These are phyloP conservation scores for Incurvaria masculella DNA, from an alignment of 2,888 invertebrate species.

Conservation along the genomic window DNA sequence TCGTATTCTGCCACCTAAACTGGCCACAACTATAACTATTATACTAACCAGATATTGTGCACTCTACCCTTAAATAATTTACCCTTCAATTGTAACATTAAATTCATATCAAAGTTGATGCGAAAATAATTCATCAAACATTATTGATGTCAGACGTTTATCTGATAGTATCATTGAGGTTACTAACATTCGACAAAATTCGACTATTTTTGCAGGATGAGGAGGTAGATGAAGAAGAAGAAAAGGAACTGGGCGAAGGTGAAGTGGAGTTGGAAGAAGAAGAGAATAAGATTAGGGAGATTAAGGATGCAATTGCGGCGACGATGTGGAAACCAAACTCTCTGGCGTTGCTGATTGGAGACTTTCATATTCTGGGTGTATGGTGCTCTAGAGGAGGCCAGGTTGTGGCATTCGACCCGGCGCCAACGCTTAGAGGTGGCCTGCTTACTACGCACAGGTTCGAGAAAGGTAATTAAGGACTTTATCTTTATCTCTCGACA, in stretches of 20 bases:
- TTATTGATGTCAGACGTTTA: no score
- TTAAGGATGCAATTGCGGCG: constrained; percentile 37
- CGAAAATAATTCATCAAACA: no score
- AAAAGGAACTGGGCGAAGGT: constrained; percentile 24
- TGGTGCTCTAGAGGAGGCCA: constrained; percentile 41
- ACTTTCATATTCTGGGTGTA: constrained; percentile 45
- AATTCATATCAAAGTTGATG: no score
- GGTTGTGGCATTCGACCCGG: constrained; percentile 44
- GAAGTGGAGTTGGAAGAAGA: constrained; percentile 27
- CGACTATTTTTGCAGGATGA: constrained; percentile 34
- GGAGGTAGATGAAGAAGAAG: constrained; percentile 28
- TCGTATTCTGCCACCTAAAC: no score
- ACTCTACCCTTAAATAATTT: no score
- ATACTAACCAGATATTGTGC: no score
- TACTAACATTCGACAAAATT: constrained; percentile 10
- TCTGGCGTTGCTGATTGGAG: constrained; percentile 30
- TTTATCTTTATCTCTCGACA: no score
- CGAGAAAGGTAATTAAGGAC: constrained; percentile 26
- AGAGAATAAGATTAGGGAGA: constrained; percentile 31
- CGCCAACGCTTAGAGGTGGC: constrained; percentile 35
- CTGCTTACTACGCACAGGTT: constrained; percentile 34
- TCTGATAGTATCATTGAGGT: neutral
- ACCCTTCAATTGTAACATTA: no score
- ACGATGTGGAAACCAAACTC: constrained; percentile 33
- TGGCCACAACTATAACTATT: no score